Base-by-base conservation (phyloP, 2,888 invertebrate genomes). In the Scotopteryx bipunctaria region DNA sequence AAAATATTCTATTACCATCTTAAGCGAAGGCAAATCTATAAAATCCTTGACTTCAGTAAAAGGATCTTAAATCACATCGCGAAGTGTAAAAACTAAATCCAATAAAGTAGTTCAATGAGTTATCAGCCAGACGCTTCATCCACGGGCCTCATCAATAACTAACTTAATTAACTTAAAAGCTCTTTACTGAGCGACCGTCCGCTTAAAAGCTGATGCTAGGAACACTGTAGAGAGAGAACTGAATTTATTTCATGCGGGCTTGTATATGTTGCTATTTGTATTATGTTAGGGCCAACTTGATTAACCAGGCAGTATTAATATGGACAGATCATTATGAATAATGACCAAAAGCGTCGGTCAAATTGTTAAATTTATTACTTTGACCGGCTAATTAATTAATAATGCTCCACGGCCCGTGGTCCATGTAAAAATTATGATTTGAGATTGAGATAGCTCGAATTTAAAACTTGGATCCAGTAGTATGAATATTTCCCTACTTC, bases 91-190 rank as follows among this genome's bases (percentile, higher is more conserved):
- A 66, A 61, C 58, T 55, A 61, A 70, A 61, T 61, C 52, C 48
- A 60, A 63, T 63, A 44, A 66, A 66, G 55, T 53, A 46, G 53
- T 50, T 51, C 51, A 38, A 37, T 61, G 54, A 64, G 65, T 68
- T 61, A 69, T 61, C 59, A 50, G 29, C 40, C 44, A 33, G 41
- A 51, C 57, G 64, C 66, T 53, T 51, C 60, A 43, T 50, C 49
- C 32, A 5, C 19, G 9, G 36, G 32, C 44, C 61, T 64, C 66
- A 67, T 72, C 70, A 67, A 75, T 77, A 78, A 73, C 71, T 76
- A 72, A 76, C 67, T 76, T 76, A 72, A 80, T 79, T 70, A 76
- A 69, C 61, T 68, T 76, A 70, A 80, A 69, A 80, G 78, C 78
- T 63, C 63, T 65, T 66, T 62, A 63, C 59, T 64, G 64, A 70